phyloP scores from a whole-genome alignment of 2,888 invertebrate genomes.

The Cephus runcator region DNA sequence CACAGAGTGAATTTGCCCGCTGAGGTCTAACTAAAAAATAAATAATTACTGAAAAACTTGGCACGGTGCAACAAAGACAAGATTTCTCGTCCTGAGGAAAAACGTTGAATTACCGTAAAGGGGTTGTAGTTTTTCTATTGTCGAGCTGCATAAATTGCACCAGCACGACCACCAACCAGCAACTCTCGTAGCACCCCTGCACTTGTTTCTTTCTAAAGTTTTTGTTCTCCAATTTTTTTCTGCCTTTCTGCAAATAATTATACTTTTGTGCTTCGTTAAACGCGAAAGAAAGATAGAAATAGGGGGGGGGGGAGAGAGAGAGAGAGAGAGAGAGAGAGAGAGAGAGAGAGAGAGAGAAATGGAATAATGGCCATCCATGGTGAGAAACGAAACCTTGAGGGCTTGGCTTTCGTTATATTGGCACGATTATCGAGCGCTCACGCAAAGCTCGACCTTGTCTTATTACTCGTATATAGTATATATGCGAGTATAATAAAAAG shows the following conservation, averaged over 20 bases:
- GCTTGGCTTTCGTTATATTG: neutral
- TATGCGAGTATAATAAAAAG: no score
- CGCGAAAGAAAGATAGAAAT: neutral
- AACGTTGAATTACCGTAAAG: neutral
- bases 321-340: neutral
- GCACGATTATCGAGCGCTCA: neutral
- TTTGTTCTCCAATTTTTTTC: neutral
- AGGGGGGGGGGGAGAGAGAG: no score
- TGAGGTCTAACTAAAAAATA: neutral
- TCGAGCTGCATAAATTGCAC: neutral
- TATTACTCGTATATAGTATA: neutral
- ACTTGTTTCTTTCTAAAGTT: neutral
- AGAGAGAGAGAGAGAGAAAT: neutral
- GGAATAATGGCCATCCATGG: neutral
- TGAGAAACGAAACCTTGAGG: neutral
- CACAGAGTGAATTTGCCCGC: neutral
- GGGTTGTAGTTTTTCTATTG: neutral
- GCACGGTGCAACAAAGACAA: neutral
- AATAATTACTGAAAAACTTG: neutral
- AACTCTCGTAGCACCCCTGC: neutral
- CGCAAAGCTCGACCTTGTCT: neutral
- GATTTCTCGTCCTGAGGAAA: neutral
- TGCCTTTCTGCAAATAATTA: neutral
- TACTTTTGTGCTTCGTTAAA: neutral
- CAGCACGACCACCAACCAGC: neutral